A percentile compares a stretch with the other conserved stretches of the same genome.
Conservation (phyloP, 1,140 invertebrate species). For the Marisa cornuarietis region DNA sequence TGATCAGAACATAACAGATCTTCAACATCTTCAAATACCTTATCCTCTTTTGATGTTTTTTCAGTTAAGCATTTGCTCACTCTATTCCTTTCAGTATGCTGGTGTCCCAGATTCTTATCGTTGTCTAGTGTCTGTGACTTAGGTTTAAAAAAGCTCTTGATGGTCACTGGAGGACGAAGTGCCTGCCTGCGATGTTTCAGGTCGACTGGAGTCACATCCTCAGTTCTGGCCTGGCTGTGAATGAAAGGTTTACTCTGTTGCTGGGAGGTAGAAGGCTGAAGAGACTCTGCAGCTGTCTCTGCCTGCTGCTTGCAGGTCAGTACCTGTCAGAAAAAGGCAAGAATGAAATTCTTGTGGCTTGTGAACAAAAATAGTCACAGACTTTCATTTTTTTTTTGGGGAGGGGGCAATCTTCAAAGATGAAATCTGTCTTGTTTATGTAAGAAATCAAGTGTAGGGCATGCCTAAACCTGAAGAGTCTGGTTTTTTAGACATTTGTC, state of each 20-base stretch:
- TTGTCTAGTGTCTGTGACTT: neutral
- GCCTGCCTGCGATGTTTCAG: conserved; percentile 47
- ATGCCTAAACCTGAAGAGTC: too few species aligned
- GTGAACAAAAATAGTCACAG: too few species aligned
- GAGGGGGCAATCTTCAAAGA: too few species aligned
- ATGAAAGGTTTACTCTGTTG: conserved; percentile 5
- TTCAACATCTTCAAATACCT: neutral
- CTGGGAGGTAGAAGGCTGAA: neutral
- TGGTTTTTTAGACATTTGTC: too few species aligned
- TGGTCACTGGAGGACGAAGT: conserved; percentile 54
- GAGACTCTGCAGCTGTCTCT: neutral
- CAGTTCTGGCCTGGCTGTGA: conserved; percentile 26
- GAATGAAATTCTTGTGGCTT: too few species aligned
- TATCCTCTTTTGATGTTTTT: neutral
- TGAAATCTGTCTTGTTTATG: too few species aligned
- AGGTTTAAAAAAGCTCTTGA: conserved; percentile 59
- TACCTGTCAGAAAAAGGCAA: neutral
- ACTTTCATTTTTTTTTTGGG: too few species aligned
- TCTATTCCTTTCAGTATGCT: neutral
- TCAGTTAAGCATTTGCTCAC: neutral
- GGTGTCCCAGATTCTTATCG: neutral
- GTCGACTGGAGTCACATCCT: conserved; percentile 46
- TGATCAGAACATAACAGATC: too few species aligned
- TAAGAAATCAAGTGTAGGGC: too few species aligned
- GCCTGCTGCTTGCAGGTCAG: conserved; percentile 13